Base-by-base conservation (phyloP, 2,888 invertebrate genomes). In the Pandemis cinnamomeana region DNA sequence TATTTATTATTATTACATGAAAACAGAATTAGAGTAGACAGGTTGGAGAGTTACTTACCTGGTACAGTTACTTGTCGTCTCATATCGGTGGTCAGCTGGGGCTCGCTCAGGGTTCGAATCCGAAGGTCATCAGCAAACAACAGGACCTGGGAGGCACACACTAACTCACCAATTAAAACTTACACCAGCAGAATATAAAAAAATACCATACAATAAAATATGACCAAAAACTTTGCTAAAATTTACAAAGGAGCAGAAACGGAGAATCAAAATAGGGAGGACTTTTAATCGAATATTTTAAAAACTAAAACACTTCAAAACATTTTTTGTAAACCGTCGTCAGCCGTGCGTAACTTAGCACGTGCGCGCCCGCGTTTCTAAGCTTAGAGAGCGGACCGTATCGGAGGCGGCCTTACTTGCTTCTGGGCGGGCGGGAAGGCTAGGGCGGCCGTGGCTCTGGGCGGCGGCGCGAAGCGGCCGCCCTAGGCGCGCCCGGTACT, bases 401-500 rank as follows among this genome's bases (percentile, higher is more conserved):
- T 87, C 89, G 89, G 80, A 84, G 86, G 91, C 91, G 89, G 87
- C 84, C 89, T 87, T 83, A 81, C 86, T 82, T 82, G 91, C 89
- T 89, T 93, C 93, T 93, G 92, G 91, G 91, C 90, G 91, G 91
- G 88, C 86, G 87, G 85, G 81, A 83, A 81, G 86, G 88, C 83
- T 88, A 82, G 86, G 88, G 88, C 87, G 86, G 87, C 80, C 73
- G 82, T 79, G 84, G 78, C 85, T 88, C 75, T 92, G 94, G 78
- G 85, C 90, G 82, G 94, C 94, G 91, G 91, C 91, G 86, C 95
- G 88, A 84, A 87, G 86, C 87, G 86, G 90, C 90, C 93, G 95
- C 87, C 95, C 94, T 86, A 91, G 91, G 86, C 95, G 95, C 87
- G 95, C 95, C 87, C 93, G 90, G 80, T 93, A 94, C 87, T 93